Evolutionary conservation across 2,888 invertebrate species (phyloP), one percentile per base, ranked within the genome.

Genomic region (Temnothorax ravouxi): DNA sequence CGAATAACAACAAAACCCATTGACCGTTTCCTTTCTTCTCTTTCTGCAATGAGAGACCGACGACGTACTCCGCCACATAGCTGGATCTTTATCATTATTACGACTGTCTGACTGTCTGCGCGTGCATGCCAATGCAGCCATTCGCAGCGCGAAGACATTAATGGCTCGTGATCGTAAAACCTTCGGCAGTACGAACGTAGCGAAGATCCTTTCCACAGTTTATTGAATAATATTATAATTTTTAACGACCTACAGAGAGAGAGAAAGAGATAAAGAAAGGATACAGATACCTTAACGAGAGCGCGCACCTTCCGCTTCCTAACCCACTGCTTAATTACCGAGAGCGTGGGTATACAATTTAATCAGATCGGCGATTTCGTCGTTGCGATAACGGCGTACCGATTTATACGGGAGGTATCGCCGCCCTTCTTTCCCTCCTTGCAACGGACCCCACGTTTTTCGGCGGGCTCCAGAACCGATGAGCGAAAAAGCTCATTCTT

Each of bases 21-120:
- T 44, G 67, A 38, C 2, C 38, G 13, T 54, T 62, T 76, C n/a
- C 34, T 77, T 56, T 83, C 62, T 41, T 52, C 74, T 61, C 44
- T 72, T 44, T 25, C 64, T 47, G 44, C 84, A 88, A 88, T 89
- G 87, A 91, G 87, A 91, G 87, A 87, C 87, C 83, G 85, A 86
- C 90, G 87, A 87, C 90, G 87, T 86, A 86, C 84, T 9, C 2
- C 90, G 88, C 84, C 84, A 71, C 84, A 80, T 21, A 84, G 86
- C 80, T 85, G 86, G 91, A 92, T 92, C 90, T 86, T 92, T 91
- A 92, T 92, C 92, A 87, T 91, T 90, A 88, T 91, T 92, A 91
- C 91, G 90, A 92, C 91, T 91, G 91, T 88, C 88, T 74, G 84
- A 87, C 82, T 88, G 86, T 86, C 79, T 69, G 87, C 75, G 87